These are phyloP conservation scores for Hirtodrosophila trivittata DNA, from an alignment of 2,888 invertebrate genomes.

Conservation along the genomic window DNA sequence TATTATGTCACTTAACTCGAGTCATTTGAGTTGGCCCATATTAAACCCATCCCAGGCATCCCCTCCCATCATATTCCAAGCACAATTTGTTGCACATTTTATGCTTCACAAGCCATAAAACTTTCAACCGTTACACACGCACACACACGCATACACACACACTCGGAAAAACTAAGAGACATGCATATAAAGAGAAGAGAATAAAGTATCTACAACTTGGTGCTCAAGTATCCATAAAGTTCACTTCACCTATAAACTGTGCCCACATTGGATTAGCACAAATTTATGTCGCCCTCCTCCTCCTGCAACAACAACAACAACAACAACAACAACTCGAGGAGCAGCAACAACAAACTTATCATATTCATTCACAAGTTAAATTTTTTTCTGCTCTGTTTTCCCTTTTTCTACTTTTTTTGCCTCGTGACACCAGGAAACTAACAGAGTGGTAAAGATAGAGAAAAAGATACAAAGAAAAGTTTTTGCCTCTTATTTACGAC, in stretches of 20 bases:
- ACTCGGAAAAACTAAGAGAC: constrained; percentile 11
- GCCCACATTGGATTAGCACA: constrained; percentile 73
- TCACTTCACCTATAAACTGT: constrained; percentile 74
- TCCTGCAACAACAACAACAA: constrained; percentile 16
- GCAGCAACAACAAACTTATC: constrained; percentile 66
- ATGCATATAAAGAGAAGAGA: constrained; percentile 52
- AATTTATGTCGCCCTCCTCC: constrained; percentile 62
- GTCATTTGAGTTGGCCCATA: constrained; percentile 34
- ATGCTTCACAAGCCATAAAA: constrained; percentile 74
- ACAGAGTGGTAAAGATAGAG: neutral
- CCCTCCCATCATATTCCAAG: constrained; percentile 19
- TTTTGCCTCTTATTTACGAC: constrained; percentile 81
- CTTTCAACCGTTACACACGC: constrained; percentile 40
- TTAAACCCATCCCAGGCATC: constrained; percentile 21
- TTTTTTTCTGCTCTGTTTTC: constrained; percentile 8
- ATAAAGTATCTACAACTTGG: constrained; percentile 58
- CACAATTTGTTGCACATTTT: constrained; percentile 74
- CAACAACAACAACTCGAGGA: constrained; percentile 33
- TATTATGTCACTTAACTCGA: constrained; percentile 15
- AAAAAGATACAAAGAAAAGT: constrained; percentile 49
- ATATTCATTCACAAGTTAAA: constrained; percentile 73
- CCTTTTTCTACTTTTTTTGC: constrained; percentile 14
- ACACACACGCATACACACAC: constrained; percentile 1
- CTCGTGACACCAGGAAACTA: constrained; percentile 24
- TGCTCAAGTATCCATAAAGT: constrained; percentile 75